Percentiles rank a stretch among this genome's conserved stretches.
These are phyloP conservation scores for Brenthis hecate DNA, from an alignment of 2,888 invertebrate genomes.

Conservation along the genomic window DNA sequence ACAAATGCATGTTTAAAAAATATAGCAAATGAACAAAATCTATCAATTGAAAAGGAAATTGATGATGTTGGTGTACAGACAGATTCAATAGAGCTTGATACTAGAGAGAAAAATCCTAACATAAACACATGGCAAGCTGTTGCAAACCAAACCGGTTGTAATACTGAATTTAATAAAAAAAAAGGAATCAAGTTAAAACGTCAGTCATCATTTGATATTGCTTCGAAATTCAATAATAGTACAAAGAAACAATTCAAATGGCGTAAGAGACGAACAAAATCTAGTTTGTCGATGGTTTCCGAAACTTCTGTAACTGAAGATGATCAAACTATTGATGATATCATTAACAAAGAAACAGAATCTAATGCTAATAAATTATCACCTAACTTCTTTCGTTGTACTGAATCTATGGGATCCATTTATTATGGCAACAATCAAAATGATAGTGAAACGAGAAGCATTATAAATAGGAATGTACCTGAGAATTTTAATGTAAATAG, in stretches of 20 bases:
- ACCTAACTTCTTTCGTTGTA: background rate
- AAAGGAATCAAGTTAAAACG: conserved; percentile 1
- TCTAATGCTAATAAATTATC: background rate
- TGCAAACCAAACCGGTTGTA: background rate
- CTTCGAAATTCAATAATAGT: background rate
- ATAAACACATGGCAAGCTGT: background rate
- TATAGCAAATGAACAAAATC: background rate
- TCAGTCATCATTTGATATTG: conserved; percentile 9
- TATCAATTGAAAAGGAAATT: conserved; percentile 14
- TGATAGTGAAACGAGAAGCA: background rate
- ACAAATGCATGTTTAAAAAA: background rate
- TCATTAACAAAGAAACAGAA: no score
- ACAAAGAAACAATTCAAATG: background rate
- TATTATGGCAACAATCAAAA: background rate
- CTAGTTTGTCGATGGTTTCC: conserved; percentile 3
- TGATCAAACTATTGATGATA: no score
- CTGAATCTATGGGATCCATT: background rate
- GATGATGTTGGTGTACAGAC: conserved; percentile 24
- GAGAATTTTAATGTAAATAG: background rate
- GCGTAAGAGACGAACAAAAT: background rate
- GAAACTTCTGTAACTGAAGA: conserved; percentile 1
- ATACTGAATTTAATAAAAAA: background rate
- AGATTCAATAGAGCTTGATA: background rate
- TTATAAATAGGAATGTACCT: background rate
- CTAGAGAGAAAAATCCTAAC: background rate